Conservation (phyloP, 2,113 vertebrate genomes). For the Ammodramus savannarum region DNA sequence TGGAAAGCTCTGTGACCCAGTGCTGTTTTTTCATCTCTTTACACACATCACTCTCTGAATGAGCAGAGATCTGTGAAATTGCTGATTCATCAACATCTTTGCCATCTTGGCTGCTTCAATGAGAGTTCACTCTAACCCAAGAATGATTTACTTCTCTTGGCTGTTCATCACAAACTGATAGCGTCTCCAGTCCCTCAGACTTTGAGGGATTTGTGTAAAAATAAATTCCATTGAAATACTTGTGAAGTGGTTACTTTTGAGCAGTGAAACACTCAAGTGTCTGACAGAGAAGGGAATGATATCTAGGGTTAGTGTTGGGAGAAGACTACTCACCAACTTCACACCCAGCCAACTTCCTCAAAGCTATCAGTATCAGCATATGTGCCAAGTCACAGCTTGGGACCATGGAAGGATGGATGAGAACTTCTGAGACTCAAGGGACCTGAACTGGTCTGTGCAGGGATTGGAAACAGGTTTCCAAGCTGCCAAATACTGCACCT, state of each 20-base stretch:
- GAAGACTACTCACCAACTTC: neutral
- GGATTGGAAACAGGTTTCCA: neutral
- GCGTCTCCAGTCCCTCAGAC: slow-evolving; percentile 7
- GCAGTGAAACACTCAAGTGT: neutral
- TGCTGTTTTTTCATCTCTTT: neutral
- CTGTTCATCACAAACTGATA: neutral
- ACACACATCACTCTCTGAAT: neutral
- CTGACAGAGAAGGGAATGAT: neutral
- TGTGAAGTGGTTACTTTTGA: neutral
- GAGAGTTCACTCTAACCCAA: neutral
- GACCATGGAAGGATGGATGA: neutral
- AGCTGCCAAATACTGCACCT: neutral
- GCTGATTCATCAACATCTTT: slow-evolving; percentile 29
- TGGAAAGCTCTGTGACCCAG: neutral
- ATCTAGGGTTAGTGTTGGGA: neutral
- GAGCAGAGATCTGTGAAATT: slow-evolving; percentile 25
- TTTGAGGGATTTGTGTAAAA: slow-evolving; percentile 4
- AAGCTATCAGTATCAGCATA: neutral
- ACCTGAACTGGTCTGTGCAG: neutral
- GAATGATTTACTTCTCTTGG: slow-evolving; percentile 44
- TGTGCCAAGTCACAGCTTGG: neutral
- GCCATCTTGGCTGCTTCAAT: slow-evolving; percentile 23
- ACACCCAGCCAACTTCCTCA: neutral
- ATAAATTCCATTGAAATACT: neutral
- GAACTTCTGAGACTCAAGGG: neutral